Evolutionary conservation across 2,797 vertebrate genomes (phyloP).

Genomic region (Cossypha polioptera): DNA sequence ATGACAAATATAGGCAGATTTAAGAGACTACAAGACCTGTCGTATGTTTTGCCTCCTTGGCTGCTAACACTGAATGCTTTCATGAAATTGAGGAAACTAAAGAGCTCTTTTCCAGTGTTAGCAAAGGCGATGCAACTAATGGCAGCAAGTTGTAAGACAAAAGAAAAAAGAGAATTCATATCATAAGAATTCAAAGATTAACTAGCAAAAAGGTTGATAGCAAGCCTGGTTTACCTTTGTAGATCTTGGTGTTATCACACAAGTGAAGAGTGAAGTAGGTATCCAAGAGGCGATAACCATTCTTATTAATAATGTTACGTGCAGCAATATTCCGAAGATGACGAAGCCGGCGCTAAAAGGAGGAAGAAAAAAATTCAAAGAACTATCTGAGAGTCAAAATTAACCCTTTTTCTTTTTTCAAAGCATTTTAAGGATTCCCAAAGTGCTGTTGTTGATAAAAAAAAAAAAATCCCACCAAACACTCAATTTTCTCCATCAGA

Average conservation of each 20-base stretch:
- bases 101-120: neutral
- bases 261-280: conserved; percentile 97
- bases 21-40: neutral
- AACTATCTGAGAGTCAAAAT: neutral
- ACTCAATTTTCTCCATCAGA: neutral
- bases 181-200: neutral
- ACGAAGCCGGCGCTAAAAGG: conserved; percentile 88
- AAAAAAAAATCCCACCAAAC: neutral
- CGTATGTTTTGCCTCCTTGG: neutral
- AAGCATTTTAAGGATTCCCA: neutral
- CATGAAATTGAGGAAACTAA: neutral
- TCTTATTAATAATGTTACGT: conserved; percentile 92
- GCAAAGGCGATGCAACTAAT: accelerated
- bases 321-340: conserved; percentile 95
- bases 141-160: neutral
- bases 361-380: neutral
- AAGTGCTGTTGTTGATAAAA: neutral
- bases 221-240: conserved; percentile 80
- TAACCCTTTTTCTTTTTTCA: neutral
- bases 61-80: neutral
- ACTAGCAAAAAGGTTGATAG: neutral
- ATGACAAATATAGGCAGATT: neutral
- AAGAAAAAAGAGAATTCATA: accelerated
- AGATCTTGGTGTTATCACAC: conserved; percentile 82
- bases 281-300: conserved; percentile 91